These are phyloP conservation scores for Leptinotarsa tumamoca DNA, from an alignment of 2,888 invertebrate species.

Conservation along the genomic window DNA sequence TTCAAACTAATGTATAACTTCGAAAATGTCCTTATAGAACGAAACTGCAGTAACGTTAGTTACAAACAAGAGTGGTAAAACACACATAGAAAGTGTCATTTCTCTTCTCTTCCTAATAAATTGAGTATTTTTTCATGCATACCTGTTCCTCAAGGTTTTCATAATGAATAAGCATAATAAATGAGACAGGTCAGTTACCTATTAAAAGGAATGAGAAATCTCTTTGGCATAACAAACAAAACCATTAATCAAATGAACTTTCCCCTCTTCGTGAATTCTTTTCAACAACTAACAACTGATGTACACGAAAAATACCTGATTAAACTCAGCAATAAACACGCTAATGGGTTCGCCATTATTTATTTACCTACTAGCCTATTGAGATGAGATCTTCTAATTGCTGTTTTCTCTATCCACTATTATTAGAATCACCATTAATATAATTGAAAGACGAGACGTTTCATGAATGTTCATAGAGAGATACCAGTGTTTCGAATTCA, in stretches of 20 bases:
- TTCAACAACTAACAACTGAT: neutral
- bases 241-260: neutral
- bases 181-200: neutral
- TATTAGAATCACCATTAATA: neutral
- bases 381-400: slow-evolving; percentile 1
- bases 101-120: no score
- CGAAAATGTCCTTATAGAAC: no score
- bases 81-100: no score
- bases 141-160: no score
- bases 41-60: no score
- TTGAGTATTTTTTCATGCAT: no score
- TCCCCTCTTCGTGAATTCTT: neutral
- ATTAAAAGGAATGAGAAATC: neutral
- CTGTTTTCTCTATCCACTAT: neutral
- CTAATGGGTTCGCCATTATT: neutral
- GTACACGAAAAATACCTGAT: neutral
- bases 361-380: neutral
- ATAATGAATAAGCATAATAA: no score
- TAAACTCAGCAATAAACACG: neutral
- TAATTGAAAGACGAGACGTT: neutral
- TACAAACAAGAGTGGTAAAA: no score
- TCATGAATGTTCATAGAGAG: neutral
- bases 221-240: neutral
- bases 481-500: no score
- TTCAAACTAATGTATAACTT: no score